These are phyloP conservation scores for Actenoides hombroni DNA, from an alignment of 2,113 vertebrate genomes.

Conservation along the genomic window DNA sequence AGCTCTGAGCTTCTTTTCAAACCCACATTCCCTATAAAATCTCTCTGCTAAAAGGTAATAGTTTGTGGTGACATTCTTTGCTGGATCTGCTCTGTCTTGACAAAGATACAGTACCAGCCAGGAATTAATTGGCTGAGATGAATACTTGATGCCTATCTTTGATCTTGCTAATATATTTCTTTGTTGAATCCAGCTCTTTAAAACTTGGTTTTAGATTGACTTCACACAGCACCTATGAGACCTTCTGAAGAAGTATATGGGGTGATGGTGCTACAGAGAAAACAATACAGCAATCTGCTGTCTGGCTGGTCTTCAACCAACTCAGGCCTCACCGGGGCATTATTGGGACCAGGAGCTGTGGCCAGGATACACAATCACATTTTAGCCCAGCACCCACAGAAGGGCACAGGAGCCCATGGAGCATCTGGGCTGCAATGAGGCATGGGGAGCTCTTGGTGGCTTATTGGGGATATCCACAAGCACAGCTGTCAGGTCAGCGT, in stretches of 20 bases:
- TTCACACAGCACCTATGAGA: neutral
- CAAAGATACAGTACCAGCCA: neutral
- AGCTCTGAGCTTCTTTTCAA: neutral
- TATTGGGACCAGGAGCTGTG: neutral
- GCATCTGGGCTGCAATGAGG: neutral
- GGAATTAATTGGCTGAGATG: neutral
- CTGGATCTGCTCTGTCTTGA: neutral
- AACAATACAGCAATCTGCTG: too few species aligned
- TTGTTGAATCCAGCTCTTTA: neutral
- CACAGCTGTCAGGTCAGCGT: neutral
- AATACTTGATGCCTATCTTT: neutral
- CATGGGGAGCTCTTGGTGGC: neutral
- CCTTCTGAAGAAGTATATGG: neutral
- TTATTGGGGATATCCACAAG: neutral
- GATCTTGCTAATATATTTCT: neutral
- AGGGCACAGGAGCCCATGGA: neutral
- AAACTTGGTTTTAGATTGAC: neutral
- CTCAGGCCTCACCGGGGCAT: accelerated
- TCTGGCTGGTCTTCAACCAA: neutral
- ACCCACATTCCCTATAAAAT: neutral
- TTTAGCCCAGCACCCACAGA: neutral
- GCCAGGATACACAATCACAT: accelerated
- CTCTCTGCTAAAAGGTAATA: neutral
- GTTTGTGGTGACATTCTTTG: neutral
- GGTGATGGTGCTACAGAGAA: neutral